These are phyloP conservation scores for Metellina segmentata DNA, from an alignment of 2,888 invertebrate species.

Conservation along the genomic window DNA sequence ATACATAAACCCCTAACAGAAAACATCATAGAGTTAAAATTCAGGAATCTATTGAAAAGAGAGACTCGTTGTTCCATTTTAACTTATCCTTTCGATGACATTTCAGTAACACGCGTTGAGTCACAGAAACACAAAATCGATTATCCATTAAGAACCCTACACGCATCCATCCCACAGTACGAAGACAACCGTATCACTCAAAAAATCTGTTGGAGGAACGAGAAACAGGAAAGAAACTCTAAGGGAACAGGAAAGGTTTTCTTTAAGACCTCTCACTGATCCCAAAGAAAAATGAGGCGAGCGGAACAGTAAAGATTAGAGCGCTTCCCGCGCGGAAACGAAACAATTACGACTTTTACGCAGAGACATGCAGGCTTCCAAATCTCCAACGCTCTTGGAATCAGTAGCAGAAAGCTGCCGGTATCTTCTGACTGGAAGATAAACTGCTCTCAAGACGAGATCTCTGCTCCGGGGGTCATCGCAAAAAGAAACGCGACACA, in stretches of 20 bases:
- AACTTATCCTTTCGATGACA: no score
- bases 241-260: background rate
- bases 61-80: no score
- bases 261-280: background rate
- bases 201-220: no score
- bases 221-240: no score
- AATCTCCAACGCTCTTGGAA: background rate
- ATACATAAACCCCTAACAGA: no score
- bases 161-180: no score
- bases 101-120: no score
- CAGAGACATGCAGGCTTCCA: background rate
- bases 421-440: constrained; percentile 4
- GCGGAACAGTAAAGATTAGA: constrained; percentile 17
- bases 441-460: constrained; percentile 14
- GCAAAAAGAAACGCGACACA: background rate
- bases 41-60: no score
- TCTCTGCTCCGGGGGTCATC: background rate
- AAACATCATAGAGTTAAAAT: no score
- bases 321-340: constrained; percentile 20
- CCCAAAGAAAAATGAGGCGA: background rate
- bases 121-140: no score
- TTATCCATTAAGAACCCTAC: no score
- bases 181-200: no score
- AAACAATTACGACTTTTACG: constrained; percentile 36
- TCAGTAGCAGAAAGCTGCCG: background rate